These are phyloP conservation scores for Actinostola sp. DNA, from an alignment of 92 coral and sea anemone genomes.

Conservation along the genomic window DNA sequence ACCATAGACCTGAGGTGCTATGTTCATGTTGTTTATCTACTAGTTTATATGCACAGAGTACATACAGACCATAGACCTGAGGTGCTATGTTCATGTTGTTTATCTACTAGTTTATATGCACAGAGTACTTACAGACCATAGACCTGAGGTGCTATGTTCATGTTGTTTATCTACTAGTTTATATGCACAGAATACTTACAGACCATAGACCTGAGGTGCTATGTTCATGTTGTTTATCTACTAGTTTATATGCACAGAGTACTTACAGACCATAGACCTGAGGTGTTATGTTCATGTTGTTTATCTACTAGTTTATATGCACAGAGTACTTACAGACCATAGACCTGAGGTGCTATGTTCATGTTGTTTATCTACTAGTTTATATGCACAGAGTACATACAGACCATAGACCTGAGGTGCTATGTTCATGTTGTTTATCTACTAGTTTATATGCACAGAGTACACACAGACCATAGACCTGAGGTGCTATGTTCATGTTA, in stretches of 20 bases:
- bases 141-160: no score
- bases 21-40: background rate
- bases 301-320: background rate
- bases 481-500: no score
- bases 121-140: slow-evolving; percentile 13
- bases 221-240: background rate
- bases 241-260: background rate
- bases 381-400: slow-evolving; percentile 4
- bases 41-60: background rate
- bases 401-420: no score
- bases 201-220: no score
- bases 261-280: slow-evolving; percentile 14
- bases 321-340: slow-evolving; percentile 13
- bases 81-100: no score
- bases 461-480: slow-evolving; percentile 14
- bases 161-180: background rate
- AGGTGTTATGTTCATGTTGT: no score
- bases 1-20: no score
- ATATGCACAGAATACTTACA: slow-evolving; percentile 6
- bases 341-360: no score
- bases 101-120: background rate
- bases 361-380: background rate
- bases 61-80: no score
- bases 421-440: background rate
- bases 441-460: background rate